Base-by-base conservation (phyloP, 1,140 invertebrate genomes). In the Adelges cooleyi region DNA sequence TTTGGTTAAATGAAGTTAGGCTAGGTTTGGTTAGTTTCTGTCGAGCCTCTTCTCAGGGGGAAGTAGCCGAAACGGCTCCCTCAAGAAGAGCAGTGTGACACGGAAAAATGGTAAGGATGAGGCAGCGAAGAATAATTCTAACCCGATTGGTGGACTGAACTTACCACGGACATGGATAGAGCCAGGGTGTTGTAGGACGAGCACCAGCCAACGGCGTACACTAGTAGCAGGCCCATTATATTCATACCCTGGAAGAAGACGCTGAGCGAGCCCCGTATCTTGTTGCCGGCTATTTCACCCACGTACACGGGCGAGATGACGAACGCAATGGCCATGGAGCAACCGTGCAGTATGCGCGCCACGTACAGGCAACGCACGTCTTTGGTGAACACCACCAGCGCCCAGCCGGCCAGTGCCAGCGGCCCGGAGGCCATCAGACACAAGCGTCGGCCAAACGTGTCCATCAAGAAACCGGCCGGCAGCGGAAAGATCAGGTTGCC, bases 241-340 rank as follows among this genome's bases (percentile, higher is more conserved):
- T 86, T 81, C 70, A 87, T 87, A 8, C 90, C 74, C 72, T 92
- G 88, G 68, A 91, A 81, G 62, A 89, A 84, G 0, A 89, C 87
- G 9, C 89, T 89, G 0, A 69, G 52, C 2, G 67, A 67, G 20
- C 68, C 68, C 2, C 68, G 52, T 13, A 69, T 75, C 23, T 66
- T 20, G 2, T 49, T 48, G 29, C 51, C 81, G 0, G 83, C 79
- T 42, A 85, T 82, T 74, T 89, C 86, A 51, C 82, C 81, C 8
- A 81, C 72, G 70, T 82, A 82, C 15, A 80, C 77, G 1, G 81
- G 81, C 1, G 73, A 74, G 36, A 74, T 71, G 3, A 81, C 76
- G 38, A 76, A 78, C 6, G 77, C 75, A 67, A 80, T 74, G 10
- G 81, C 81, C 51, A 76, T 77, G 23, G 73, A 77, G 48, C 77